Evolutionary conservation across 2,113 vertebrate species (phyloP).

Genomic region (Elephas maximus): DNA sequence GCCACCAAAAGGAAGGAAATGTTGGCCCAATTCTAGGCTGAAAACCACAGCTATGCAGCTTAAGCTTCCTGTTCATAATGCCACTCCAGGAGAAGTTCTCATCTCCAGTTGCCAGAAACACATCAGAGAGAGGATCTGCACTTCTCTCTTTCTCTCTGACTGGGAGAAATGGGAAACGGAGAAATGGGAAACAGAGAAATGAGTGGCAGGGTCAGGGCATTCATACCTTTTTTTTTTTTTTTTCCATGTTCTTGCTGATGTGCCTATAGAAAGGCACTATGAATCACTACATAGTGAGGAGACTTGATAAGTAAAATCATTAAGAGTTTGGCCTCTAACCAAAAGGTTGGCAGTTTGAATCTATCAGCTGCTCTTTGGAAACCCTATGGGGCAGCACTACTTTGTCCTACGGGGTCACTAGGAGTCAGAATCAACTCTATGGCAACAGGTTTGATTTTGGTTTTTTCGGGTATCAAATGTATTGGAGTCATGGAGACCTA

Average conservation of each 20-base stretch:
- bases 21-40: slow-evolving; percentile 59
- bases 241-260: background rate
- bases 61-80: slow-evolving; percentile 65
- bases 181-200: background rate
- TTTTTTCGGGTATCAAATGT: background rate
- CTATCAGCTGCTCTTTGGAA: too few species aligned
- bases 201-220: background rate
- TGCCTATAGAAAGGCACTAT: slow-evolving; percentile 22
- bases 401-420: too few species aligned
- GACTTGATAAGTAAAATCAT: background rate
- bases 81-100: background rate
- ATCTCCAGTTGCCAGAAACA: background rate
- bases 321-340: too few species aligned
- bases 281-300: slow-evolving; percentile 30
- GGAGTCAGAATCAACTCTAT: too few species aligned
- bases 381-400: too few species aligned
- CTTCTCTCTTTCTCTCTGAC: background rate
- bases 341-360: too few species aligned
- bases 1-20: slow-evolving; percentile 73
- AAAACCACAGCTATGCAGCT: slow-evolving; percentile 62
- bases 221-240: background rate
- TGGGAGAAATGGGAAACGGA: background rate
- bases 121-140: background rate
- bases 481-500: background rate
- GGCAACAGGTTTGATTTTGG: too few species aligned